Base-by-base conservation (phyloP, 2,797 vertebrate genomes). In the Sus cebifrons region DNA sequence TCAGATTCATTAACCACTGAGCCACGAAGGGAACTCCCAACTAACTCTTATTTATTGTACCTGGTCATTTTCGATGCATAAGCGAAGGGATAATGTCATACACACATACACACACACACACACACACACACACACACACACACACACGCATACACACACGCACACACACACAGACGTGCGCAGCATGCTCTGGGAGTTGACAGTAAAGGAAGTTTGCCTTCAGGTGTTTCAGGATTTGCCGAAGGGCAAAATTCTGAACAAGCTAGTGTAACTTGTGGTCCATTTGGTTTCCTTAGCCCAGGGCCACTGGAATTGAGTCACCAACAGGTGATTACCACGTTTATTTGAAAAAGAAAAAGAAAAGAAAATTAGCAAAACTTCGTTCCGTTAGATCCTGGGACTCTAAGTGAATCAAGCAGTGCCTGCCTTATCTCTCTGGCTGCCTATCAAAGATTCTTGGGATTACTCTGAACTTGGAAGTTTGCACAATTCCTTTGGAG, bases 231-330 rank as follows among this genome's bases (percentile, higher is more conserved):
- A 27, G 49, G 21, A 52, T 60, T 32, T 44, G 40, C 25, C 32
- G 75, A 20, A 7, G 44, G 8, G 40, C 90, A 54, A 25, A 54
- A 25, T 16, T 75, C 62, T 54, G 52, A 81, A 44, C n/a, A 14
- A 58, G n/a, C 49, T 25, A 89, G 21, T 62, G 23, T 7, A 82
- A 65, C 94, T 94, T 90, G 95, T 79, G 92, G 49, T 78, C 94
- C 82, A 64, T 75, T 73, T 52, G 49, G 44, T 77, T 98, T 84
- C 97, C 70, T 95, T 91, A 95, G 93, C 93, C 94, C 58, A 90
- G 75, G 77, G 83, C 82, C 60, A 20, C 58, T 67, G 91, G 77
- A 91, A 49, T 68, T 96, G 65, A 97, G 95, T 97, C 96, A 96
- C 21, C 92, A 36, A 85, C 9, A 84, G 74, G 49, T 27, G 83